phyloP scores from a whole-genome alignment of 2,113 vertebrate genomes.

The Beaufortia kweichowensis region DNA sequence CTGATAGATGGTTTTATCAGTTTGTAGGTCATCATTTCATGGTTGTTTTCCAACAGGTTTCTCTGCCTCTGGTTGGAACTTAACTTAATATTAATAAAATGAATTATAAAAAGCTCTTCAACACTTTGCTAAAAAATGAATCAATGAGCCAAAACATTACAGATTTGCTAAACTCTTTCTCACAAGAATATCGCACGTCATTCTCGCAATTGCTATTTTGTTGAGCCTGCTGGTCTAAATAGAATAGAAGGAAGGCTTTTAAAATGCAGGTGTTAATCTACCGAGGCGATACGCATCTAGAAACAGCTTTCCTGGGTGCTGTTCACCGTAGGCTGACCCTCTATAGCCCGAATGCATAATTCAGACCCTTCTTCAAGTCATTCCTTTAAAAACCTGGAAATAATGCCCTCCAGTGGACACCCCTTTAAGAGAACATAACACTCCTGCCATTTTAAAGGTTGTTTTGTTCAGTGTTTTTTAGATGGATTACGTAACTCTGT shows the following conservation, averaged over 20 bases:
- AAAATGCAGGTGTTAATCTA: neutral
- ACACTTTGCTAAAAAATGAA: no score
- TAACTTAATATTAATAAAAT: no score
- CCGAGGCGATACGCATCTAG: neutral
- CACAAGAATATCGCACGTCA: no score
- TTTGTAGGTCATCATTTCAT: neutral
- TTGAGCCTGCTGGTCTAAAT: no score
- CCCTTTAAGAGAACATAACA: neutral
- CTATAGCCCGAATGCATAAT: slow-evolving; percentile 21
- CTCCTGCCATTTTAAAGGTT: neutral
- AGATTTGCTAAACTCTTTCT: no score
- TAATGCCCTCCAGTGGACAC: neutral
- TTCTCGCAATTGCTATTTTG: no score
- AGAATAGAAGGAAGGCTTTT: neutral
- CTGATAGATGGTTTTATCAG: neutral
- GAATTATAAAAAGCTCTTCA: no score
- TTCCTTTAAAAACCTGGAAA: neutral
- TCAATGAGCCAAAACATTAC: no score
- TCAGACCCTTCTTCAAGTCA: neutral
- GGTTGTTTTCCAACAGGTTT: no score
- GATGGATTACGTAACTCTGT: neutral
- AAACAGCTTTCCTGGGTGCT: neutral
- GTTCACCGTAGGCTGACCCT: neutral
- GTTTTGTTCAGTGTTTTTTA: slow-evolving; percentile 2
- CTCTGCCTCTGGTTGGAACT: no score